Percentiles rank a stretch among this genome's conserved stretches.
Evolutionary conservation across 2,888 invertebrate genomes (phyloP).

Genomic region (Augochlorella aurata): DNA sequence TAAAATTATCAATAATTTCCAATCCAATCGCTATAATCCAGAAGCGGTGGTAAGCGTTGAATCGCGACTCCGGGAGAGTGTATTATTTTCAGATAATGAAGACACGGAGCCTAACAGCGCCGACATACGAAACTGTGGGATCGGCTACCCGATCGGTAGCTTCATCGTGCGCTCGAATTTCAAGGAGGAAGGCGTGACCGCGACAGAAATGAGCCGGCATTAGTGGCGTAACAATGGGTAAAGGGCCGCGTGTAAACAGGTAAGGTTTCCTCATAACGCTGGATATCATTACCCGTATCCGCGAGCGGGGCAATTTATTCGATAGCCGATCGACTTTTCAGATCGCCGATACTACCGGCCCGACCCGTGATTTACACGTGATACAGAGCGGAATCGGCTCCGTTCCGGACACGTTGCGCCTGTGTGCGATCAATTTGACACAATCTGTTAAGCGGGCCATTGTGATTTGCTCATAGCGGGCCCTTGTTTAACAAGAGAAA

Average conservation of each 20-base stretch:
- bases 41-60: background rate
- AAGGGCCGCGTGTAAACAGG: slow-evolving; percentile 52
- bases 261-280: slow-evolving; percentile 62
- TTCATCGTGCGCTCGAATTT: background rate
- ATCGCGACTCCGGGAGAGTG: background rate
- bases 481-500: slow-evolving; percentile 26
- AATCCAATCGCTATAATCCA: background rate
- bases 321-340: slow-evolving; percentile 76
- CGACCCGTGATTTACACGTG: slow-evolving; percentile 62
- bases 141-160: slow-evolving; percentile 23
- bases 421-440: slow-evolving; percentile 71
- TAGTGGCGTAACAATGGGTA: slow-evolving; percentile 57
- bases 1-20: background rate
- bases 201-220: slow-evolving; percentile 3
- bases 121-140: slow-evolving; percentile 3
- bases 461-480: background rate
- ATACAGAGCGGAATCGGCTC: slow-evolving; percentile 43
- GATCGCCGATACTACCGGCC: slow-evolving; percentile 65
- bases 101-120: background rate
- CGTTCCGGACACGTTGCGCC: slow-evolving; percentile 21
- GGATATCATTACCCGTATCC: slow-evolving; percentile 67
- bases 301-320: slow-evolving; percentile 73
- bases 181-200: background rate
- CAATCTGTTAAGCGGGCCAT: slow-evolving; percentile 62
- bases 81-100: slow-evolving; percentile 1